These are phyloP conservation scores for Rhabdomys pumilio DNA, from an alignment of 2,797 vertebrate genomes.

Conservation along the genomic window DNA sequence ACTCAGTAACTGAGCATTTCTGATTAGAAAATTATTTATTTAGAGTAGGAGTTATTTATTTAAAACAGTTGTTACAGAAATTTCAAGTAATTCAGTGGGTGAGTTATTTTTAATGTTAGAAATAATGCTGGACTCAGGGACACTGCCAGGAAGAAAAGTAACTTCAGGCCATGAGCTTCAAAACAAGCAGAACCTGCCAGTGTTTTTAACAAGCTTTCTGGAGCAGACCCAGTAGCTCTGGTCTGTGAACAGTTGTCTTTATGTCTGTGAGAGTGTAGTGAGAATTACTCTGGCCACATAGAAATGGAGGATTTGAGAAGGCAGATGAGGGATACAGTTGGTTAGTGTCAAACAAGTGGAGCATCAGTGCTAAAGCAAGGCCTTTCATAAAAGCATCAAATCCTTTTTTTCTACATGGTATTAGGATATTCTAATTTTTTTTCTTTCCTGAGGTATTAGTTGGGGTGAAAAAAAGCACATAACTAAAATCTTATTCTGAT, in stretches of 20 bases:
- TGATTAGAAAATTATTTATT: conserved; percentile 71
- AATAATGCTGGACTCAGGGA: conserved; percentile 78
- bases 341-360: neutral
- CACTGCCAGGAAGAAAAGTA: conserved; percentile 80
- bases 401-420: conserved; percentile 25
- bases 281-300: conserved; percentile 2
- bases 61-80: conserved; percentile 78
- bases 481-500: conserved; percentile 28
- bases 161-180: conserved; percentile 75
- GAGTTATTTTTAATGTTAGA: conserved; percentile 85
- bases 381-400: neutral
- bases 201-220: conserved; percentile 6
- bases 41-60: conserved; percentile 66
- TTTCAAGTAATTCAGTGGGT: conserved; percentile 57
- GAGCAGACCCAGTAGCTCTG: conserved; percentile 57
- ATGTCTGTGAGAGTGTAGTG: conserved; percentile 70
- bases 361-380: neutral
- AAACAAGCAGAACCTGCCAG: conserved; percentile 66
- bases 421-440: neutral
- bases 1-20: conserved; percentile 55
- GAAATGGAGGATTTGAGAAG: conserved; percentile 37
- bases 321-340: conserved; percentile 3
- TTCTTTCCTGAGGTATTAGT: neutral
- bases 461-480: conserved; percentile 11
- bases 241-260: conserved; percentile 71